Conservation (phyloP, 2,113 vertebrate genomes). For the Setophaga kirtlandii region DNA sequence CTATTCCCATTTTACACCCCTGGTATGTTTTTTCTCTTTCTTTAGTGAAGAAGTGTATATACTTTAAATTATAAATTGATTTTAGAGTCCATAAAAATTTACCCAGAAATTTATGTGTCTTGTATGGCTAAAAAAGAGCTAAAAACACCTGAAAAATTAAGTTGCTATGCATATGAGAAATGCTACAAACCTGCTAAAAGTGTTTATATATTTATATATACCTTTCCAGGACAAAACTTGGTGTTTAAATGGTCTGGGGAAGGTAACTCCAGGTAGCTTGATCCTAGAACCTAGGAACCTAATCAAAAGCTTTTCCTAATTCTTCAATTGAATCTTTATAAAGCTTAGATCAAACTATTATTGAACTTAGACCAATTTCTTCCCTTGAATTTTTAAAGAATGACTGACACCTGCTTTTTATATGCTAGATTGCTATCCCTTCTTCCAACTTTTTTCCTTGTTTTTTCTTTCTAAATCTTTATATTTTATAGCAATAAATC, state of each 20-base stretch:
- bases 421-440: accelerated
- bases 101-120: not conserved
- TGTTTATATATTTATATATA: not conserved
- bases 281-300: not conserved
- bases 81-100: not conserved
- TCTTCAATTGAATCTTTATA: not conserved
- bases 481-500: not conserved
- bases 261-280: not conserved
- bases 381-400: not conserved
- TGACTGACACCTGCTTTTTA: not conserved
- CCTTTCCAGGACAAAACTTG: not conserved
- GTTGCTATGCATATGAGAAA: not conserved
- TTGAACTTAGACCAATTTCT: not conserved
- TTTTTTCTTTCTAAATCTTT: not conserved
- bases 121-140: not conserved
- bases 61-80: not conserved
- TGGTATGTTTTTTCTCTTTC: not conserved
- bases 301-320: not conserved
- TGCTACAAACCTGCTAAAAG: not conserved
- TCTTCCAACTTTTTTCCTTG: not conserved
- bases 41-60: not conserved
- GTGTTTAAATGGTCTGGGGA: not conserved
- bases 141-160: not conserved
- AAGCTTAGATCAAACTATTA: not conserved
- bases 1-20: not conserved